These are phyloP conservation scores for Druceiella hillmani DNA, from an alignment of 2,888 invertebrate genomes.

Conservation along the genomic window DNA sequence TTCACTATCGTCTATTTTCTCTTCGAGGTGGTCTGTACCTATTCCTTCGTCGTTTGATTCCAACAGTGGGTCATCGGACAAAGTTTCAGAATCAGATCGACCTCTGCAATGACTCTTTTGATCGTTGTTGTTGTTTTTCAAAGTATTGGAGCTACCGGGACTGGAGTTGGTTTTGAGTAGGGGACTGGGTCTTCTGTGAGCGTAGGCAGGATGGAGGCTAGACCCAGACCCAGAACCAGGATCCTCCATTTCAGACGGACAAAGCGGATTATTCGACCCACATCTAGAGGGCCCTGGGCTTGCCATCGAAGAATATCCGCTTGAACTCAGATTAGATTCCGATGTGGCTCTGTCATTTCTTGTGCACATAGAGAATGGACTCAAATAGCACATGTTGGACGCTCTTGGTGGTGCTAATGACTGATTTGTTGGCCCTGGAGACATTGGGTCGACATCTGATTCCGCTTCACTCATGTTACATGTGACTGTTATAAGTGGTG, in stretches of 20 bases:
- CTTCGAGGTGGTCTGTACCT: slow-evolving; percentile 64
- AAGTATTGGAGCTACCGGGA: slow-evolving; percentile 36
- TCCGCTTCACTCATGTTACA: slow-evolving; percentile 70
- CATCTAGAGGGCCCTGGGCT: slow-evolving; percentile 79
- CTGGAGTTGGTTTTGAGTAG: slow-evolving; percentile 56
- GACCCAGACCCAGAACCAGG: slow-evolving; percentile 54
- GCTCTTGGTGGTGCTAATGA: slow-evolving; percentile 43
- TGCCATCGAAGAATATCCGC: slow-evolving; percentile 82
- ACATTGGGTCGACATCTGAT: slow-evolving; percentile 65
- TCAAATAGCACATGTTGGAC: slow-evolving; percentile 65
- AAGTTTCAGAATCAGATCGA: slow-evolving; percentile 67
- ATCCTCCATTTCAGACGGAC: slow-evolving; percentile 71
- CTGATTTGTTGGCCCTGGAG: slow-evolving; percentile 49
- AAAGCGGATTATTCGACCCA: slow-evolving; percentile 74
- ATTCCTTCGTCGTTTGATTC: slow-evolving; percentile 76
- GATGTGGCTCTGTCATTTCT: slow-evolving; percentile 71
- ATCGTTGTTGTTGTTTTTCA: slow-evolving; percentile 31
- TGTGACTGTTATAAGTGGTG: slow-evolving; percentile 69
- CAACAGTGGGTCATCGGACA: slow-evolving; percentile 64
- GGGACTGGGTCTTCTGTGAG: slow-evolving; percentile 51
- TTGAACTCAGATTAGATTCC: slow-evolving; percentile 78
- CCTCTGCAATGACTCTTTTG: slow-evolving; percentile 51
- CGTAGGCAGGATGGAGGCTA: slow-evolving; percentile 29
- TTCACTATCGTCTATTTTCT: slow-evolving; percentile 66
- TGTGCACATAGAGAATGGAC: slow-evolving; percentile 70